Base-by-base conservation (phyloP, 2,797 vertebrate genomes). In the Sciurus vulgaris region DNA sequence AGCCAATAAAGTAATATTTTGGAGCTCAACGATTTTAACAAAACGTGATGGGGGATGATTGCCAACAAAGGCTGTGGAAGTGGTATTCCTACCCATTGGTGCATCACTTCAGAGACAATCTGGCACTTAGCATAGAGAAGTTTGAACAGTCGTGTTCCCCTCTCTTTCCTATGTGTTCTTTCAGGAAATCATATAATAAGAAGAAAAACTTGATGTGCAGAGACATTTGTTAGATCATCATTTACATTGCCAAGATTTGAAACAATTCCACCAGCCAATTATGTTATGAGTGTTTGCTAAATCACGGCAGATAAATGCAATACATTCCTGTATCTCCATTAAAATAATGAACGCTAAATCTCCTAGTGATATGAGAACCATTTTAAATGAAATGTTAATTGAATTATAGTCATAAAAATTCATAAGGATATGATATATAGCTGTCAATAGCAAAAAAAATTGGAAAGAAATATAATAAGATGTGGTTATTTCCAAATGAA, bases 321-420 rank as follows among this genome's bases (percentile, higher is more conserved):
- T 44, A 30, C 10, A 7, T 74, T 95, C n/a, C 13, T 15, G 70
- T 69, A 12, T n/a, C 56, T 12, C 5, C 38, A 90, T 72, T 85
- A 87, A 92, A 51, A 59, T 63, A 81, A 81, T 54, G 2, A 82
- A 24, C 15, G 72, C 28, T 70, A 38, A 59, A 77, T 14, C 49
- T 51, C 17, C 41, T 61, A 74, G 3, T 69, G 22, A 63, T 33
- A 49, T 15, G 7, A 35, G 1, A 59, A 78, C 33, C 3, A 44
- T 65, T 72, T 90, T 77, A 59, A 87, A 79, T 73, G 59, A 77
- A 63, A 28, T 28, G 4, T 69, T 65, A 87, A 84, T 72, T 65
- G 38, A 89, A 63, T 63, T 85, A 26, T 33, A 63, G 11, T 73
- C 44, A 56, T 5, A 65, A 70, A 70, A 59, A 74, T 26, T 33